A percentile compares a stretch with the other conserved stretches of the same genome.
phyloP scores from a whole-genome alignment of 2,888 invertebrate species.

The Alcis repandata region DNA sequence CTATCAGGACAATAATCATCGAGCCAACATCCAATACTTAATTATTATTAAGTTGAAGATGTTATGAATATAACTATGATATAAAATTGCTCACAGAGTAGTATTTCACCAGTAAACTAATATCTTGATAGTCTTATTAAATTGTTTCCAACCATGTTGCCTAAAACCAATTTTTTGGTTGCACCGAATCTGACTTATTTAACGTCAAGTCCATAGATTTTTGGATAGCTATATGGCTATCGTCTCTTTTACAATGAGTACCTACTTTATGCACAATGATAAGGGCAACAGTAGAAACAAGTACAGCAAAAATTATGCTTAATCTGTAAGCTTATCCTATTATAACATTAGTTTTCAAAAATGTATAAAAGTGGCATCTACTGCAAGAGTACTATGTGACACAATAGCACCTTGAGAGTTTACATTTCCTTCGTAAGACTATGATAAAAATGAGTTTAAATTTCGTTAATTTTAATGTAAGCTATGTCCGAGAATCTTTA shows the following conservation, averaged over 20 bases:
- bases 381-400: slow-evolving; percentile 59
- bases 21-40: no score
- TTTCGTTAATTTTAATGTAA: slow-evolving; percentile 1
- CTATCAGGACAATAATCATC: no score
- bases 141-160: not conserved
- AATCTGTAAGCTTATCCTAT: slow-evolving; percentile 28
- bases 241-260: not conserved
- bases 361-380: slow-evolving; percentile 41
- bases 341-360: slow-evolving; percentile 19
- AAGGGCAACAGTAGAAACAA: slow-evolving; percentile 5
- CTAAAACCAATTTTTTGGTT: not conserved
- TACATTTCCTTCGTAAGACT: slow-evolving; percentile 36
- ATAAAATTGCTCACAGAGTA: no score
- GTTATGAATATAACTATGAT: no score
- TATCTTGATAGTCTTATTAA: not conserved
- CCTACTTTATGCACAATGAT: not conserved
- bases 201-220: not conserved
- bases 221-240: not conserved
- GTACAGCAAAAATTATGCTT: slow-evolving; percentile 20
- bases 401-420: slow-evolving; percentile 61
- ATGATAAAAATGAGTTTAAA: slow-evolving; percentile 26
- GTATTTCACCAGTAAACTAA: not conserved
- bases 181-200: not conserved
- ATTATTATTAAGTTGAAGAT: no score
- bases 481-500: not conserved